phyloP scores from a whole-genome alignment of 2,113 vertebrate species.

The Lepus americanus region DNA sequence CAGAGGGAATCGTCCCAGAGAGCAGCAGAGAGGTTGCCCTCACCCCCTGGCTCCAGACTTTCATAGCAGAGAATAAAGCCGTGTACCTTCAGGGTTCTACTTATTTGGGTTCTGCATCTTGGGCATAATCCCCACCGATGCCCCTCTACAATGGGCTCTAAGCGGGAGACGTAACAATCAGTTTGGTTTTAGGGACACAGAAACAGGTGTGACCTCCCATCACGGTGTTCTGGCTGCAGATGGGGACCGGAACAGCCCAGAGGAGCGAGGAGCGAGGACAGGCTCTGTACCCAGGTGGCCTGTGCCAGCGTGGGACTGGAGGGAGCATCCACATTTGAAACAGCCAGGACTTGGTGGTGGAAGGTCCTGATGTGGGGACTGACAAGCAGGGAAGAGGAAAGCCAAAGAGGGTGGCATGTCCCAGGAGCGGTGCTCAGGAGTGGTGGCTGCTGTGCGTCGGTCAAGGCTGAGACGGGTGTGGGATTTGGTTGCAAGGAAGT shows the following conservation, averaged over 20 bases:
- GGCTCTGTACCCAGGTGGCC: neutral
- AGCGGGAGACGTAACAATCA: neutral
- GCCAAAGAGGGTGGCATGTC: neutral
- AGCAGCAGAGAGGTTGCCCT: neutral
- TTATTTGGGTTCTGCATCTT: neutral
- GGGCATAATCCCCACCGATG: neutral
- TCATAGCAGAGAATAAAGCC: neutral
- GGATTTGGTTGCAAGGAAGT: neutral
- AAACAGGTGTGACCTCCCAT: neutral
- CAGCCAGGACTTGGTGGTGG: neutral
- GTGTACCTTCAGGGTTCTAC: neutral
- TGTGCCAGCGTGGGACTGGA: neutral
- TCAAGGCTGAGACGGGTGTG: neutral
- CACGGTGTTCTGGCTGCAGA: neutral
- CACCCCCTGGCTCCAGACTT: neutral
- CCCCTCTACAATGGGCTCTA: neutral
- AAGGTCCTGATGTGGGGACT: fast-evolving
- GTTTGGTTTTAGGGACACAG: neutral
- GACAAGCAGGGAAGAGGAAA: neutral
- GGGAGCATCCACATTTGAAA: neutral
- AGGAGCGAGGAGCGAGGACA: neutral
- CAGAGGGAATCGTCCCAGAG: neutral
- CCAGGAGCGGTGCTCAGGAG: neutral
- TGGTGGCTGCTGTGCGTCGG: too few relatives aligned
- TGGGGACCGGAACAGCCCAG: too few relatives aligned